phyloP scores from a whole-genome alignment of 2,113 vertebrate species.

The Glareola pratincola region DNA sequence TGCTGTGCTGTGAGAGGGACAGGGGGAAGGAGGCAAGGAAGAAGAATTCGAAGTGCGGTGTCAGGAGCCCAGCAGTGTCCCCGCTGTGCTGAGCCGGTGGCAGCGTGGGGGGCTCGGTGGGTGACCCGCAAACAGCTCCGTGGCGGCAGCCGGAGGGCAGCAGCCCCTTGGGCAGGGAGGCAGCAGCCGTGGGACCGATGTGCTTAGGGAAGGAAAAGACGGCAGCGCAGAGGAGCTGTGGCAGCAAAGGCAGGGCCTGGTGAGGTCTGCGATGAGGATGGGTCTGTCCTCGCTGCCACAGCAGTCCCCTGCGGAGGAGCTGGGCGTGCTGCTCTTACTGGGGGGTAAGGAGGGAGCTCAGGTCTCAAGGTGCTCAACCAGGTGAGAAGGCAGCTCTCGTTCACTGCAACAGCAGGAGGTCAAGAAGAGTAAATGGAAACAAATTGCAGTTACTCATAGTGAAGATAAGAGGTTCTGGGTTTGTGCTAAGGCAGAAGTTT shows the following conservation, averaged over 20 bases:
- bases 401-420: neutral
- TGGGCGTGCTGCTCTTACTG: neutral
- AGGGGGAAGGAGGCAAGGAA: neutral
- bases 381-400: neutral
- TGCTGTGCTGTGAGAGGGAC: neutral
- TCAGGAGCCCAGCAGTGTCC: neutral
- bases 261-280: fast-evolving
- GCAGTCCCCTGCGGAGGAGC: neutral
- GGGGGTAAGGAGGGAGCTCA: fast-evolving
- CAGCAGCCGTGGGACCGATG: fast-evolving
- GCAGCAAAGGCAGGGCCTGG: neutral
- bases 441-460: neutral
- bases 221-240: neutral
- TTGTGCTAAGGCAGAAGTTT: neutral
- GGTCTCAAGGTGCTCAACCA: neutral
- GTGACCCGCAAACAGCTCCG: neutral
- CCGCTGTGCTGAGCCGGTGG: fast-evolving
- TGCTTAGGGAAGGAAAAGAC: fast-evolving
- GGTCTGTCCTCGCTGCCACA: neutral
- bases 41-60: neutral
- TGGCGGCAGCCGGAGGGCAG: fast-evolving
- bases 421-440: neutral
- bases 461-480: neutral
- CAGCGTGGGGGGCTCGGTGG: fast-evolving
- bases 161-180: neutral